Evolutionary conservation across 1,140 invertebrate species (phyloP), one percentile per base, ranked within the genome.

Genomic region (Nasonia vitripennis): DNA sequence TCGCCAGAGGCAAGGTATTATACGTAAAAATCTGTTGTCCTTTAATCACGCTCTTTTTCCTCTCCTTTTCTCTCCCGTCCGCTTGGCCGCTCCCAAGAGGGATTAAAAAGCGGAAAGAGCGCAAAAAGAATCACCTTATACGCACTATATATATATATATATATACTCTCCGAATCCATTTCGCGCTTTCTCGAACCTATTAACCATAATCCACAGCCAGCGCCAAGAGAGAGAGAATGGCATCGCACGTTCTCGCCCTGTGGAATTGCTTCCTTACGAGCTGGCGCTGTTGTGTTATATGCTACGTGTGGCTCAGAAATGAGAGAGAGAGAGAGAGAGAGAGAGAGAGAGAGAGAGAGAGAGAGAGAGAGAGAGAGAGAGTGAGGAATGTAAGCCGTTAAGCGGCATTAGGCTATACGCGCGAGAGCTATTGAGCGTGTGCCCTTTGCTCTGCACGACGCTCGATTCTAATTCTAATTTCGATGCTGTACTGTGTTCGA

Each of bases 191-290:
- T 41, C 73, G 75, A 48, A 55, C 31, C n/a, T 41, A 78, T 78
- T 78, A 78, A 31, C 31, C 75, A 41, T 75, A 75, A 75, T 75
- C 73, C 73, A 45, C 27, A 14, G 17, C n/a, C 6, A 11, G 20
- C 68, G 73, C 12, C 12, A 9, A 34, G 34, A 37, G 27, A 27
- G 27, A 27, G 27, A 27, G 27, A 27, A 27, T 27, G 34, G 34
- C 34, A 37, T 37, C 34, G 34, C 31, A 51, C 23, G 75, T 41
- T 78, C 75, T 45, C 37, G 75, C 41, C 73, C 41, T 17, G 41
- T 45, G 75, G 37, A 78, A 78, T 78, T 78, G 75, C 75, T 78
- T 78, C 75, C 75, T 78, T 51, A 41, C 71, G 71, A 74, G 71
- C 68, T 31, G 23, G 73, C 48, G 75, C 75, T 37, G 14, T 20